Evolutionary conservation across 64 coral and sea anemone genomes (phyloP), one percentile per base, ranked within the genome.

Genomic region (Porites lutea): DNA sequence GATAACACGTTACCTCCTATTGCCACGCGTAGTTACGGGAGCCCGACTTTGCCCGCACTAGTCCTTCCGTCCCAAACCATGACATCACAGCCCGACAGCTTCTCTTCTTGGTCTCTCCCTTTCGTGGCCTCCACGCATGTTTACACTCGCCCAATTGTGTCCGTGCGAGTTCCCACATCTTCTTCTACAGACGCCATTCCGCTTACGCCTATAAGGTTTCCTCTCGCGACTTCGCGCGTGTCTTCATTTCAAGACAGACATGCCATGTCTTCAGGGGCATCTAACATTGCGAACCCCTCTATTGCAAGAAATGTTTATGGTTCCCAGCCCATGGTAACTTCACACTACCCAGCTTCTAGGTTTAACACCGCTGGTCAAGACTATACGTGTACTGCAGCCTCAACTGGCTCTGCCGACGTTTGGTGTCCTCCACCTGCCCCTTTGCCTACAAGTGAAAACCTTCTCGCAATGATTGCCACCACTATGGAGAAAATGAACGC

Each of bases 401-500:
- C 71, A 45, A 14, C 68, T 71, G 20, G 27, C 13, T 3, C 6
- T 27, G 11, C 20, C 60, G 9, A 54, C 5, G 77, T 13, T 18
- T 13, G 21, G 14, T 43, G 71, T 74, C 21, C 14, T 48, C 8
- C 71, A 45, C 71, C 37, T 47, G 44, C 45, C 2, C 45, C 45
- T 74, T 43, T 46, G 37, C 71, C 71, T 1, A 11, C 1, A 13
- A 12, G 71, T 47, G 45, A 43, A 45, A 9, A 44, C 12, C 45
- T 74, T 74, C 71, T 74, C 7, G 2, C 44, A 45, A 73, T 44
- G 27, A 73, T 73, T 48, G 13, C 71, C 14, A 22, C 71, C 13
- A 80, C 52, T 43, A 61, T 80, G 78, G 78, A 70, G 82, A 86
- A 87, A 73, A 77, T 88, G 87, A 88, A 14, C 19, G 58, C 68